Conservation (phyloP, 2,888 invertebrate species). For the Diadegma fenestrale region DNA sequence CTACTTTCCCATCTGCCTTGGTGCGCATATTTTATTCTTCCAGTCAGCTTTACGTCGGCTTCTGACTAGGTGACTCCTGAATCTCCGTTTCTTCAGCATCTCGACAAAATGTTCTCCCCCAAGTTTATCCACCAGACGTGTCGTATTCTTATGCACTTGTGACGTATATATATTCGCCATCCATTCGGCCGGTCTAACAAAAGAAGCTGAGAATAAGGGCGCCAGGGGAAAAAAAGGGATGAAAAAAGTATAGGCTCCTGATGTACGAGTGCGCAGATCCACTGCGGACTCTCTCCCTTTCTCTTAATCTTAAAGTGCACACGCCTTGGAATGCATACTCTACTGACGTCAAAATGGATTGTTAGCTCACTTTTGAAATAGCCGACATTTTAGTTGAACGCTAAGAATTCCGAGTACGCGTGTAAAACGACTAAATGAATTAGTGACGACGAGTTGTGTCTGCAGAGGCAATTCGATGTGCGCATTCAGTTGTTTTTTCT, state of each 20-base stretch:
- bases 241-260: slow-evolving; percentile 47
- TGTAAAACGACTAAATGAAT: slow-evolving; percentile 30
- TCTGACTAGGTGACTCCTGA: slow-evolving; percentile 14
- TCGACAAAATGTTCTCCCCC: slow-evolving; percentile 35
- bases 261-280: slow-evolving; percentile 45
- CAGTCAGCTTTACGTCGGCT: slow-evolving; percentile 12
- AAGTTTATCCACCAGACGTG: slow-evolving; percentile 45
- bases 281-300: slow-evolving; percentile 31
- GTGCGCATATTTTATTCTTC: slow-evolving; percentile 44
- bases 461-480: slow-evolving; percentile 8
- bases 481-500: not conserved
- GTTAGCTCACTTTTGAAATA: slow-evolving; percentile 49
- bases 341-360: slow-evolving; percentile 47
- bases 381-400: slow-evolving; percentile 19
- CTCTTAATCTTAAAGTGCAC: not conserved
- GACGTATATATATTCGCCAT: slow-evolving; percentile 24
- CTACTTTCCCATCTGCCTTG: slow-evolving; percentile 50
- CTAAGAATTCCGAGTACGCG: not conserved
- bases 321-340: slow-evolving; percentile 28
- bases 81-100: slow-evolving; percentile 25
- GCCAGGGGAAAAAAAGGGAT: slow-evolving; percentile 23
- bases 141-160: slow-evolving; percentile 3
- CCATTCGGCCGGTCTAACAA: slow-evolving; percentile 33
- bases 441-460: slow-evolving; percentile 11
- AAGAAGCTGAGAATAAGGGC: slow-evolving; percentile 41